Percentiles rank a stretch among this genome's conserved stretches.
These are phyloP conservation scores for Cyrtorhinus lividipennis DNA, from an alignment of 1,140 invertebrate genomes.

Conservation along the genomic window DNA sequence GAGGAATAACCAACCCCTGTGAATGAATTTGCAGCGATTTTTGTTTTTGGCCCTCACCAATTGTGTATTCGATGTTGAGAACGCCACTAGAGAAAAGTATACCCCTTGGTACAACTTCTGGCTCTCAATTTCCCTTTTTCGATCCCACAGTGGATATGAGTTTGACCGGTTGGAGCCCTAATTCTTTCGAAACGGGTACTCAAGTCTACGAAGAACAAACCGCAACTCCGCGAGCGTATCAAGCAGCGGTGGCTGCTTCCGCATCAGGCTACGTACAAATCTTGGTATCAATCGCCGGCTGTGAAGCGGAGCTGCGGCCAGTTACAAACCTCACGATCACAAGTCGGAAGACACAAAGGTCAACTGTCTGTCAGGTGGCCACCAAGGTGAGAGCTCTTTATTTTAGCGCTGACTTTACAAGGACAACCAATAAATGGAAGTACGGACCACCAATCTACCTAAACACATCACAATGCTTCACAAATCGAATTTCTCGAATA, in stretches of 20 bases:
- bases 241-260: neutral
- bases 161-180: neutral
- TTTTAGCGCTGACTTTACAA: too few species aligned
- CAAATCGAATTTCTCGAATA: too few species aligned
- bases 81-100: too few species aligned
- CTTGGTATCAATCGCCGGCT: neutral
- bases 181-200: neutral
- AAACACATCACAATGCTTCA: too few species aligned
- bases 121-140: too few species aligned
- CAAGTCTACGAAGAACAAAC: neutral
- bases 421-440: too few species aligned
- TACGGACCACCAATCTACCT: too few species aligned
- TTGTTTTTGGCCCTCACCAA: too few species aligned
- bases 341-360: neutral
- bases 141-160: neutral
- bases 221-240: neutral
- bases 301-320: neutral
- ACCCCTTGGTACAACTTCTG: too few species aligned
- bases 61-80: too few species aligned
- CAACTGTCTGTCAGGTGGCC: neutral
- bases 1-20: too few species aligned
- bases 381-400: neutral
- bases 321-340: neutral
- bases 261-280: neutral
- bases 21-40: too few species aligned